phyloP scores from a whole-genome alignment of 2,888 invertebrate genomes.

The Leptopilina myrica region DNA sequence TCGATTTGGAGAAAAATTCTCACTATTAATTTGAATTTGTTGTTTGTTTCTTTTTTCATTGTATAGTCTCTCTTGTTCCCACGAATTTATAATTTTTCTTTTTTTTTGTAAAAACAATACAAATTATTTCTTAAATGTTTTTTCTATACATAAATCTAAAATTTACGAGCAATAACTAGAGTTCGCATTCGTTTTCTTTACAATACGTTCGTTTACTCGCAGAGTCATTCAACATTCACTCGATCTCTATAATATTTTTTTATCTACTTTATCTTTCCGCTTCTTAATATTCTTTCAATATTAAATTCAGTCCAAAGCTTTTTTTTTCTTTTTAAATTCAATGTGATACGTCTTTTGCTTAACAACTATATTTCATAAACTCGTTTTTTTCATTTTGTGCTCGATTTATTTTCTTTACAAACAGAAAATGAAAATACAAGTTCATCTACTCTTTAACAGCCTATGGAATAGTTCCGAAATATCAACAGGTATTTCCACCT shows the following conservation, averaged over 20 bases:
- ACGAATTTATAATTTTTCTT: conserved; percentile 4
- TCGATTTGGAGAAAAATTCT: conserved; percentile 2
- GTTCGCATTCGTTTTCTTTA: neutral
- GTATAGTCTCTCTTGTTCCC: conserved; percentile 20
- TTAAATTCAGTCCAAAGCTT: conserved; percentile 33
- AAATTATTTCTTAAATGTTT: conserved; percentile 14
- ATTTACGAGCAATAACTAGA: conserved; percentile 13
- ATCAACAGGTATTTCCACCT: conserved; percentile 22
- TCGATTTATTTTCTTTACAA: neutral
- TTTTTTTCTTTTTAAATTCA: neutral
- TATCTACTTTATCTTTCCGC: conserved; percentile 18
- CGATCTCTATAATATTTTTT: neutral
- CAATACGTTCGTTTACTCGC: neutral
- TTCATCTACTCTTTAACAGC: conserved; percentile 22
- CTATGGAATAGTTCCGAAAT: conserved; percentile 31
- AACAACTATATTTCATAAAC: conserved; percentile 8
- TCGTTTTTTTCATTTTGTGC: neutral
- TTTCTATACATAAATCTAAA: conserved; percentile 1
- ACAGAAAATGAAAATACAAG: conserved; percentile 18
- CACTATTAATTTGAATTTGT: conserved; percentile 3
- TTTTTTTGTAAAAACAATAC: neutral
- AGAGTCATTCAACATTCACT: conserved; percentile 12
- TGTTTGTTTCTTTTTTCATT: neutral
- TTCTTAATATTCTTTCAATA: conserved; percentile 29
- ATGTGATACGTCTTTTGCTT: conserved; percentile 29